Evolutionary conservation across 2,113 vertebrate species (phyloP).

Genomic region (Ardeotis arabs): DNA sequence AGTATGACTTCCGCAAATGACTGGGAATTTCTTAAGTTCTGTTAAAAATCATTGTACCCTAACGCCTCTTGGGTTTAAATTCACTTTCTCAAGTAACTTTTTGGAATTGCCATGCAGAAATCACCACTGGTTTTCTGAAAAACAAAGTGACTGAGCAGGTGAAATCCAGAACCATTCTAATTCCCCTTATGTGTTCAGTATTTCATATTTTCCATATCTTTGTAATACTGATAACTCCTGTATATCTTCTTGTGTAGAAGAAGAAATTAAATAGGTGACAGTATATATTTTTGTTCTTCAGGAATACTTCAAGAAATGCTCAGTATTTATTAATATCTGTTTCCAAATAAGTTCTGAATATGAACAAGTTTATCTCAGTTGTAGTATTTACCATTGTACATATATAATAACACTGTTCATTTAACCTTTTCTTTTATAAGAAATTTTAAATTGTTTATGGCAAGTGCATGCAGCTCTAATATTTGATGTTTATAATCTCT

Average conservation of each 20-base stretch:
- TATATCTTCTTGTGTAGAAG: not conserved
- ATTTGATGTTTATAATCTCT: not conserved
- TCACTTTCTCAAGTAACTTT: not conserved
- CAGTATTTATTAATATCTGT: not conserved
- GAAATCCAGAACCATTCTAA: not conserved
- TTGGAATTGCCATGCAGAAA: not conserved
- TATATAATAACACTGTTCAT: not conserved
- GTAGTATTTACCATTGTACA: not conserved
- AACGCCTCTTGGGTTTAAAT: not conserved
- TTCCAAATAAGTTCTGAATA: not conserved
- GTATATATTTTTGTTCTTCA: not conserved
- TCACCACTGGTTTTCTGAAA: not conserved
- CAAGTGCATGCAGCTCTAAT: not conserved
- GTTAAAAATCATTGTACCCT: not conserved
- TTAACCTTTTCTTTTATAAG: not conserved
- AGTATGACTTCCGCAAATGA: not conserved
- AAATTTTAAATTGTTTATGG: not conserved
- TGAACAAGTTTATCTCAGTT: not conserved
- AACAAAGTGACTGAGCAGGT: not conserved
- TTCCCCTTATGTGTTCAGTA: not conserved
- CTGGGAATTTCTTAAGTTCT: not conserved
- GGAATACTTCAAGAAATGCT: not conserved
- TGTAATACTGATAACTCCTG: not conserved
- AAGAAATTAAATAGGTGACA: not conserved
- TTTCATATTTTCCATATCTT: not conserved